Evolutionary conservation across 2,113 vertebrate genomes (phyloP), one percentile per base, ranked within the genome.

Genomic region (Rousettus leschenaultii): DNA sequence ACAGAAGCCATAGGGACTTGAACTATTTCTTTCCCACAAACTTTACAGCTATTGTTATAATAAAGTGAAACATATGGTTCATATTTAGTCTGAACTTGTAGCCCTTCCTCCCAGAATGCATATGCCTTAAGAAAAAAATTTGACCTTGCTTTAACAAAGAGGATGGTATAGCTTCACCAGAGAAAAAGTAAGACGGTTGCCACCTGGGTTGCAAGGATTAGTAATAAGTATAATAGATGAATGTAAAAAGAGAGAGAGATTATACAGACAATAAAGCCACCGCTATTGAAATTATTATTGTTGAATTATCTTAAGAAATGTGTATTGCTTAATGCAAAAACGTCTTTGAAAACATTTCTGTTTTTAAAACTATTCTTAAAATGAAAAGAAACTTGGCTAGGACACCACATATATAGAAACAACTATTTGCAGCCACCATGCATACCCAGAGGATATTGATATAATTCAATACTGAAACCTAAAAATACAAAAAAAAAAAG

Each of bases 21-120:
- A 82, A 63, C 5, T 66, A 84, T 45, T 18, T 86, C 30, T 79
- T 91, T 45, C 3, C 2, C 65, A 26, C 21, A 84, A 40, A 87
- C 92, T 57, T 71, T 66, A 68, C 19, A 96, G 63, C 28, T 68
- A 33, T n/a, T 73, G 26, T 59, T 84, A 61, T 65, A 80, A 74
- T 82, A 53, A 92, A 85, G 24, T 33, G 68, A 82, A 89, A 63
- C 6, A 43, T 21, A 59, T 61, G n/a, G 8, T 59, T 94, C 13
- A 21, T 74, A 70, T 91, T 84, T 75, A 91, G 71, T 18, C 48
- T 73, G 28, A 84, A 71, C 30, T 16, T 90, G 3, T 90, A 61
- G 7, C 33, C 18, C 7, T 71, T 82, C 15, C 10, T 91, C 9
- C 38, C 22, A 86, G 45, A 86, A 94, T 51, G 19, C n/a, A 53